Conservation (phyloP, 2,113 vertebrate genomes). For the Rana temporaria region DNA sequence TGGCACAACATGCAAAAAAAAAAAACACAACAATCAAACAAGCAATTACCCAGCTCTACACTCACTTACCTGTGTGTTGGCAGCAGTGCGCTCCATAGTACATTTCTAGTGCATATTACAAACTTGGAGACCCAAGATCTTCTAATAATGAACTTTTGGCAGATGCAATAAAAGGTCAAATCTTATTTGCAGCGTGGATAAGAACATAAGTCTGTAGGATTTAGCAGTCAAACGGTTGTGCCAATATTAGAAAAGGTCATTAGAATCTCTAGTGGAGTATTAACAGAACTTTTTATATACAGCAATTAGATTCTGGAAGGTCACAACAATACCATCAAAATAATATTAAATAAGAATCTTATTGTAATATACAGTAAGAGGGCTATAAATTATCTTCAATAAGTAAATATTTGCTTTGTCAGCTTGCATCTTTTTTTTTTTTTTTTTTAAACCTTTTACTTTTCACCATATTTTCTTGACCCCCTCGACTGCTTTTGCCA, state of each 20-base stretch:
- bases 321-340: not conserved
- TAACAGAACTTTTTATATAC: not conserved
- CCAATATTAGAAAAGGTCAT: slow-evolving; percentile 26
- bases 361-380: too few species aligned
- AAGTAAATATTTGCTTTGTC: too few species aligned
- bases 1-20: not conserved
- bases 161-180: slow-evolving; percentile 1
- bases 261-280: not conserved
- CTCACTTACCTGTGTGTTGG: too few species aligned
- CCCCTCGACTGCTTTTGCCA: too few species aligned
- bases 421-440: too few species aligned
- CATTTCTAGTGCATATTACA: not conserved
- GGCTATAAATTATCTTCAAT: too few species aligned
- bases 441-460: too few species aligned
- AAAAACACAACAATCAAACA: not conserved
- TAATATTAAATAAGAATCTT: too few species aligned
- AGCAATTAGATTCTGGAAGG: not conserved
- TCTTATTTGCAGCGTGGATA: slow-evolving; percentile 11
- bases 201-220: not conserved
- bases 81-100: not conserved
- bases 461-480: too few species aligned
- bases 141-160: not conserved
- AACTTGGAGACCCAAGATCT: not conserved
- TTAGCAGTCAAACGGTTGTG: not conserved
- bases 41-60: too few species aligned